Evolutionary conservation across 2,797 vertebrate species (phyloP).

Genomic region (Tragopan temminckii): DNA sequence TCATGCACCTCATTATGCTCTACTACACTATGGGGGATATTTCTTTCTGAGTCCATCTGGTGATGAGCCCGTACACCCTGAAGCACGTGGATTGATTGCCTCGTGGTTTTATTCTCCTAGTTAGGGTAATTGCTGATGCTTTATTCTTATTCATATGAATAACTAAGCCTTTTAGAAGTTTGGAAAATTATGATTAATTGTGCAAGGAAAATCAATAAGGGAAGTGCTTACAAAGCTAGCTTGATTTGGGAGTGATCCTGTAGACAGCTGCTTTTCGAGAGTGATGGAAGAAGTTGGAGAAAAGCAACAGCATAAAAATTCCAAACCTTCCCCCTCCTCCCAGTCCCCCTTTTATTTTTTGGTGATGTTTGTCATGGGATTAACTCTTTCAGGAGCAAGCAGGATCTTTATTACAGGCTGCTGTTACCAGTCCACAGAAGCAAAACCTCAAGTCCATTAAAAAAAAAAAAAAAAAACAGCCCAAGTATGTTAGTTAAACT

Average conservation of each 20-base stretch:
- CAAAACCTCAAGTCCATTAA: background rate
- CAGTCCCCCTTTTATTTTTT: background rate
- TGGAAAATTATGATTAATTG: slow-evolving; percentile 71
- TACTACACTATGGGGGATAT: slow-evolving; percentile 72
- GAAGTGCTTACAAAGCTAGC: slow-evolving; percentile 61
- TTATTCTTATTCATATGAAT: slow-evolving; percentile 55
- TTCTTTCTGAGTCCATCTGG: slow-evolving; percentile 78
- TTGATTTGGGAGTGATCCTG: slow-evolving; percentile 43
- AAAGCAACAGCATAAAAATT: slow-evolving; percentile 25
- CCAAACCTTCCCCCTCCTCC: background rate
- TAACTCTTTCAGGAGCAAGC: background rate
- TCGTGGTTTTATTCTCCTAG: slow-evolving; percentile 61
- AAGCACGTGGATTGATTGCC: slow-evolving; percentile 70
- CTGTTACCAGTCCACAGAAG: background rate
- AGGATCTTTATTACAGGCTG: background rate
- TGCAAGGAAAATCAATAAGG: slow-evolving; percentile 65
- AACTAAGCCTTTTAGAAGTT: slow-evolving; percentile 49
- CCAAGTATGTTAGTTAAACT: background rate
- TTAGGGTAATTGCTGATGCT: slow-evolving; percentile 68
- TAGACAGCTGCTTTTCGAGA: slow-evolving; percentile 59
- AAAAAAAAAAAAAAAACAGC: background rate
- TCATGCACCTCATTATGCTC: slow-evolving; percentile 72
- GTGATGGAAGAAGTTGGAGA: slow-evolving; percentile 3
- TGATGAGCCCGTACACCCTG: slow-evolving; percentile 70
- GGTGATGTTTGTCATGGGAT: background rate